Percentiles rank a stretch among this genome's conserved stretches.
Evolutionary conservation across 2,113 vertebrate species (phyloP).

Genomic region (Psettodes erumei): DNA sequence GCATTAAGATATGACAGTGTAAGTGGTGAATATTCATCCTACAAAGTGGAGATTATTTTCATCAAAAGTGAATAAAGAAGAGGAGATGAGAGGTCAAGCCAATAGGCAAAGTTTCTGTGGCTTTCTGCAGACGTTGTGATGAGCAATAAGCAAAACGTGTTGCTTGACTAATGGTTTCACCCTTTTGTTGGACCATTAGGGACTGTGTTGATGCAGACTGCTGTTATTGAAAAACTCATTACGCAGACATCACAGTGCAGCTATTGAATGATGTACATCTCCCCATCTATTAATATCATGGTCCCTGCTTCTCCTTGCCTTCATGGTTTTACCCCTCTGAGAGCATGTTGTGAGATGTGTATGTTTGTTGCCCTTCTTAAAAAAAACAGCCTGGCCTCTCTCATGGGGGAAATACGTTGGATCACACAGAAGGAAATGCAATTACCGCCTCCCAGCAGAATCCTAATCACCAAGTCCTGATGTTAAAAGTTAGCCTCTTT

Average conservation of each 20-base stretch:
- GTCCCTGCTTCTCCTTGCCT: constrained; percentile 8
- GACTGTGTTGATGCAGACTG: neutral
- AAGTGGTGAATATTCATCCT: constrained; percentile 31
- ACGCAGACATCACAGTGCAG: neutral
- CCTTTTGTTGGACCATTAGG: neutral
- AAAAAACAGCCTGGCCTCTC: constrained; percentile 56
- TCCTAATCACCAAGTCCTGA: constrained; percentile 74
- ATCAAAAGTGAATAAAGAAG: neutral
- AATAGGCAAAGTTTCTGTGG: neutral
- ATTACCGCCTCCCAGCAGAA: constrained; percentile 71
- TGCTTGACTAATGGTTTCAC: constrained; percentile 3
- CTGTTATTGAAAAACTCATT: neutral
- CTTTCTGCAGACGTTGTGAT: neutral
- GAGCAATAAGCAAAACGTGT: neutral
- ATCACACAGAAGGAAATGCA: constrained; percentile 72
- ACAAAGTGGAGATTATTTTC: constrained; percentile 24
- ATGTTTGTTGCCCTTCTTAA: constrained; percentile 54
- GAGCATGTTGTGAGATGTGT: constrained; percentile 26
- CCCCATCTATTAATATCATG: constrained; percentile 27
- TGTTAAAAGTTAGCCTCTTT: constrained; percentile 74
- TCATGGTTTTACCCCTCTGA: constrained; percentile 33
- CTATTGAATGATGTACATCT: constrained; percentile 14
- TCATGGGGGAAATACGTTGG: constrained; percentile 46
- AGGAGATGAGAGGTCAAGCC: neutral
- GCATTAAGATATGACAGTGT: neutral